Conservation (phyloP, 2,888 invertebrate species). For the Drosophila mimetica region DNA sequence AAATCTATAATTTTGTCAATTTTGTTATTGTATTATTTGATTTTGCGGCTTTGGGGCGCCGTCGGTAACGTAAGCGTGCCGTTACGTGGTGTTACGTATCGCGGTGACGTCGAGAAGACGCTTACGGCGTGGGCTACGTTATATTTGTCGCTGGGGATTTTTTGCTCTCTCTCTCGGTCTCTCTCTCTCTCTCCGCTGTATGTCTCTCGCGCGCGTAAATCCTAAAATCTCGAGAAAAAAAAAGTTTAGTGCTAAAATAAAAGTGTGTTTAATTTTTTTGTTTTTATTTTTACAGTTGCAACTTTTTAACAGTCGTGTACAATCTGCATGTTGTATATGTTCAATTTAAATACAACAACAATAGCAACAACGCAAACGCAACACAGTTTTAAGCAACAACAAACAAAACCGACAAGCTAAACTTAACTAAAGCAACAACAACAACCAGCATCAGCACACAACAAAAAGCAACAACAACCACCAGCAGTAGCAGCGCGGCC, state of each 20-base stretch:
- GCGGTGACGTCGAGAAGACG: conserved; percentile 11
- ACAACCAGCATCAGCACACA: not conserved
- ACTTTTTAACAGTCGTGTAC: conserved; percentile 49
- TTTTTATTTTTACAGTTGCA: conserved; percentile 58
- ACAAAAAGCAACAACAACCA: not conserved
- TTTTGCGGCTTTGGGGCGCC: conserved; percentile 35
- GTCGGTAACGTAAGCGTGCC: conserved; percentile 16
- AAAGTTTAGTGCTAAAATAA: conserved; percentile 15
- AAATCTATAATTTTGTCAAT: conserved; percentile 23
- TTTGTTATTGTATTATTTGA: conserved; percentile 25
- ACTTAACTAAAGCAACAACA: conserved; percentile 14
- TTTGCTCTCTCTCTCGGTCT: conserved; percentile 5
- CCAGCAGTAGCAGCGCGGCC: conserved; percentile 2
- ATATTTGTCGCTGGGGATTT: conserved; percentile 11
- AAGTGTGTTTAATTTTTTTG: conserved; percentile 7
- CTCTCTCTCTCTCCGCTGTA: not conserved
- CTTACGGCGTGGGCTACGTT: conserved; percentile 29
- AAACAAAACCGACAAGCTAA: conserved; percentile 16
- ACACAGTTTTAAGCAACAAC: conserved; percentile 7
- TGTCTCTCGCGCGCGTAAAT: conserved; percentile 26
- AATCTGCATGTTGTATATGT: conserved; percentile 69
- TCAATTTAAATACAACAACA: conserved; percentile 42
- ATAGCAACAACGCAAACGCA: conserved; percentile 23
- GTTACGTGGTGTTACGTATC: conserved; percentile 13
- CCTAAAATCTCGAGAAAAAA: not conserved